These are phyloP conservation scores for Monochamus saltuarius DNA, from an alignment of 1,140 invertebrate genomes.

Conservation along the genomic window DNA sequence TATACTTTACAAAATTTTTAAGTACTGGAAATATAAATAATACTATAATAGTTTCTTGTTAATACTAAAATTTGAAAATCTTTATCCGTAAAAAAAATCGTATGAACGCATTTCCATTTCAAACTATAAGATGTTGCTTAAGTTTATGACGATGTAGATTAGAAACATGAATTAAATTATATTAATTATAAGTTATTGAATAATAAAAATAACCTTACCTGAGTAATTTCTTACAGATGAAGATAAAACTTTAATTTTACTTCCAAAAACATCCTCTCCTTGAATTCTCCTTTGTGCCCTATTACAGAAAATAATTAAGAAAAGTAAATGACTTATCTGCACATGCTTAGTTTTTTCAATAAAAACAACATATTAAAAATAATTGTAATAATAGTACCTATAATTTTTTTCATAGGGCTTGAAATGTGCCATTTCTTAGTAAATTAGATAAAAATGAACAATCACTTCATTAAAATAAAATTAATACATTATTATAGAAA, in stretches of 20 bases:
- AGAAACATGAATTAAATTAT: too few species aligned
- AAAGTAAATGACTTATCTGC: background rate
- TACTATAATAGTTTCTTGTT: too few species aligned
- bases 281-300: slow-evolving; percentile 84
- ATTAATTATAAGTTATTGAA: too few species aligned
- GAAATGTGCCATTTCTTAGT: slow-evolving; percentile 40
- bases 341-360: background rate
- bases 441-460: slow-evolving; percentile 25
- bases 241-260: slow-evolving; percentile 60
- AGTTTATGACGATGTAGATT: too few species aligned
- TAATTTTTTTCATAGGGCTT: slow-evolving; percentile 42
- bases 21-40: too few species aligned
- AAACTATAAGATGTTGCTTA: too few species aligned
- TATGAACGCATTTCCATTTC: too few species aligned
- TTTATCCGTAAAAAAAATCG: too few species aligned
- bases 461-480: slow-evolving; percentile 27
- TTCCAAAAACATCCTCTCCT: slow-evolving; percentile 79
- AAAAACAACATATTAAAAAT: background rate
- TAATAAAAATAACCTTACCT: slow-evolving; percentile 33
- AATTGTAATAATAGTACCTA: slow-evolving; percentile 36
- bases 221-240: slow-evolving; percentile 38
- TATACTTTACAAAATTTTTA: too few species aligned
- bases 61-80: too few species aligned
- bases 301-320: background rate
- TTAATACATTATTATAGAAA: slow-evolving; percentile 2